These are phyloP conservation scores for Clangula hyemalis DNA, from an alignment of 2,797 vertebrate species.

Conservation along the genomic window DNA sequence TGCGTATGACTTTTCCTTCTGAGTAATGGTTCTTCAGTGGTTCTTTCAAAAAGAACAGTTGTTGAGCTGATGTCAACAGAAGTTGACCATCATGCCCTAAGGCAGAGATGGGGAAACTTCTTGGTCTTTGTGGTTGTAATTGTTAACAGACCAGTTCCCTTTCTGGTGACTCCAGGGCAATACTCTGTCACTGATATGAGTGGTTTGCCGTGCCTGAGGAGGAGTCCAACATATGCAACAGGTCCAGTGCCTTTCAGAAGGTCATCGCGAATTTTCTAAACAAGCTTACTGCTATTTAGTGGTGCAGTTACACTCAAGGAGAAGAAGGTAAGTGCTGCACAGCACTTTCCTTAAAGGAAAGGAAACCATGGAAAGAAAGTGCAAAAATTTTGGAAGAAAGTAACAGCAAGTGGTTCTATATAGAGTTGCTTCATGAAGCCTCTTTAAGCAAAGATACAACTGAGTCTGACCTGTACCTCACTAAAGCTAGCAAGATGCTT, in stretches of 20 bases:
- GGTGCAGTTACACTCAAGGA: not conserved
- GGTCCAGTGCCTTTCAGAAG: not conserved
- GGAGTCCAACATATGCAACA: not conserved
- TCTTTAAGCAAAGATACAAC: not conserved
- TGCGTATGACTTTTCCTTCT: constrained; percentile 19
- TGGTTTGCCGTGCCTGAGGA: not conserved
- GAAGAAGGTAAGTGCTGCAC: not conserved
- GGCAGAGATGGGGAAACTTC: not conserved
- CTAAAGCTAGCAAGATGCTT: not conserved
- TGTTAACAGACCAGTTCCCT: not conserved
- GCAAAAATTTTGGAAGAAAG: not conserved
- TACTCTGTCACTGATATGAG: not conserved
- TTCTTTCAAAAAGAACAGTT: constrained; percentile 23
- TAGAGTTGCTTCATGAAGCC: not conserved
- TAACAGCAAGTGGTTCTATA: not conserved
- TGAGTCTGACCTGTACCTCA: not conserved
- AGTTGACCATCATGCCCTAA: not conserved
- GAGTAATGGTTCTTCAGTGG: constrained; percentile 34
- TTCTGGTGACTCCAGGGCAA: not conserved
- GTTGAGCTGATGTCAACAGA: constrained; percentile 34
- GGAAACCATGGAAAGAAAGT: not conserved
- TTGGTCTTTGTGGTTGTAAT: not conserved
- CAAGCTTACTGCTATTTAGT: not conserved
- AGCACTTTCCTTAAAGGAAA: not conserved
- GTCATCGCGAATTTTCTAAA: not conserved